Evolutionary conservation across 2,888 invertebrate genomes (phyloP), one percentile per base, ranked within the genome.

Genomic region (Loripinus fragilis): DNA sequence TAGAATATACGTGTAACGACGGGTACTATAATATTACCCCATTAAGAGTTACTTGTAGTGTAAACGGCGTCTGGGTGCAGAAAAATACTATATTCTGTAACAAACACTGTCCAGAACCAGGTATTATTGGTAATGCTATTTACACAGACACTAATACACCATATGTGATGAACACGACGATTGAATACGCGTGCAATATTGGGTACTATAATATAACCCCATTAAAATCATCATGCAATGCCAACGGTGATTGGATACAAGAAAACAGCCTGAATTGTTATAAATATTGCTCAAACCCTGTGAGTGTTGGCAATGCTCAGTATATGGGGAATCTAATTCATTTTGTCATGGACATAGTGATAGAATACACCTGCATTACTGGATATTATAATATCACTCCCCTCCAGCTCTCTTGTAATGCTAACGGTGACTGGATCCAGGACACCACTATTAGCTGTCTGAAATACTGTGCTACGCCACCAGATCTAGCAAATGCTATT

Each of bases 21-120:
- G 55, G 55, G 25, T 55, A 55, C 55, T 55, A 55, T 55, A 55
- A 55, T 23, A 55, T 55, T 23, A 28, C 55, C 12, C 25, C 55
- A n/a, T 23, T 55, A 10, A 48, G 17, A 20, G 48, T 48, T 15
- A 48, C 48, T 48, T 48, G 48, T 48, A 17, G 20, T 3, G 20
- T 15, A n/a, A n/a, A 15, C n/a, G 48, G 48, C n/a, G 20, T 15
- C 3, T 48, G 48, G 48, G 7, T 20, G 5, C n/a, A n/a, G 15
- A n/a, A 15, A 48, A 15, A 3, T 15, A 20, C 7, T 48, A 15
- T 48, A 15, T 20, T 20, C 3, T 48, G 48, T 17, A 15, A 48
- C 20, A 5, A 5, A 48, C 7, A 48, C 48, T 48, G 48, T n/a
- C 17, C n/a, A 3, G n/a, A 20, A 20, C 48, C 48, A 17, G 3